Conservation (phyloP, 2,113 vertebrate species). For the Paratilapia polleni region DNA sequence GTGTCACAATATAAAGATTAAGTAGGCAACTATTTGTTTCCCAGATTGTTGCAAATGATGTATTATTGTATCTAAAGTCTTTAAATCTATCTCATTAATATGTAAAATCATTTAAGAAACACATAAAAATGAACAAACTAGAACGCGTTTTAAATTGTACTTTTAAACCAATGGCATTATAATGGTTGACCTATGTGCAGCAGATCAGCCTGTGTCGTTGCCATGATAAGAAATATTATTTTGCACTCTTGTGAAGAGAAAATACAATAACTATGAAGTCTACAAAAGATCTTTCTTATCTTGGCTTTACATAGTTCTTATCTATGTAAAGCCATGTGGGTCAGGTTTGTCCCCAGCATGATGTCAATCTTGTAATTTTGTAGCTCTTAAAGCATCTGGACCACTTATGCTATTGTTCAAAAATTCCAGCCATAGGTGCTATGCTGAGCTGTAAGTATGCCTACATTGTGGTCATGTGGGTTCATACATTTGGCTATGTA, state of each 20-base stretch:
- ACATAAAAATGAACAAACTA: fast-evolving
- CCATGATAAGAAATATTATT: not conserved
- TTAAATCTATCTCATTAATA: not conserved
- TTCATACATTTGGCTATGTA: not conserved
- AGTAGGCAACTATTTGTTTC: not conserved
- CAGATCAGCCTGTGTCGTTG: not conserved
- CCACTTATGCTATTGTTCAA: not conserved
- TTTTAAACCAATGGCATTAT: not conserved
- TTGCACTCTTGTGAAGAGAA: not conserved
- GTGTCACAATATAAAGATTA: not conserved
- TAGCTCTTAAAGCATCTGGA: not conserved
- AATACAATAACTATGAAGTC: not conserved
- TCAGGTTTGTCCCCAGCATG: not conserved
- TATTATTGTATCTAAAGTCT: not conserved
- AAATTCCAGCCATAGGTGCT: not conserved
- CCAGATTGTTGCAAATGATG: not conserved
- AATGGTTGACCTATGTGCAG: fast-evolving
- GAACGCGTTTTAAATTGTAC: not conserved
- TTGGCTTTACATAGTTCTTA: no score
- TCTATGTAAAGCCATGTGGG: not conserved
- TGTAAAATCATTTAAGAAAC: not conserved
- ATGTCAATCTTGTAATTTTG: not conserved
- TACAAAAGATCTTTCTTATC: not conserved
- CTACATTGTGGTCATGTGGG: not conserved
- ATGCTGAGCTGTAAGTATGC: fast-evolving